Conservation (phyloP, 2,797 vertebrate genomes). For the Helicolenus hilgendorfi region DNA sequence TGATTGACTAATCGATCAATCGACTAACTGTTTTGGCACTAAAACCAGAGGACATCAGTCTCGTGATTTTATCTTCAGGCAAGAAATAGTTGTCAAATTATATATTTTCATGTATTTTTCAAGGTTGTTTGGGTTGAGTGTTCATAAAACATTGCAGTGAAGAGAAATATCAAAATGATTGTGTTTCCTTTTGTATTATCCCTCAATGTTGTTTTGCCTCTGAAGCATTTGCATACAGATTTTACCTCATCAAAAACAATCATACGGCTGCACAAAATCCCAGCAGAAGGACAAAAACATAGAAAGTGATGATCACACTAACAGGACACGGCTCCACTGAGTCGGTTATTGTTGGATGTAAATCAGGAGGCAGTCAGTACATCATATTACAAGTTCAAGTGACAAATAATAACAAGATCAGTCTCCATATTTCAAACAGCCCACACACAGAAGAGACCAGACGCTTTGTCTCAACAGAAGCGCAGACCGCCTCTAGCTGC, state of each 20-base stretch:
- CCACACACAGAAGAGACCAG: conserved; percentile 38
- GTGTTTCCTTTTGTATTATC: neutral
- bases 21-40: neutral
- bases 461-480: conserved; percentile 14
- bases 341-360: conserved; percentile 14
- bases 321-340: neutral
- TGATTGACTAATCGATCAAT: neutral
- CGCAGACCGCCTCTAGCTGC: neutral
- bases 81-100: neutral
- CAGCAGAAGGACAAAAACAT: neutral
- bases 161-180: neutral
- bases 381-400: conserved; percentile 46
- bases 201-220: neutral
- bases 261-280: neutral
- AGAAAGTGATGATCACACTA: conserved; percentile 21
- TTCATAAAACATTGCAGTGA: neutral
- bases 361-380: conserved; percentile 29
- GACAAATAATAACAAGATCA: conserved; percentile 45
- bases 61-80: neutral
- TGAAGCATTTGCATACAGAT: neutral
- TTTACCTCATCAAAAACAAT: neutral
- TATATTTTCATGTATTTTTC: neutral
- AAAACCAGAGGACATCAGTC: neutral
- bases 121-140: neutral
- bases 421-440: conserved; percentile 61